A percentile compares a stretch with the other conserved stretches of the same genome.
Conservation (phyloP, 2,888 invertebrate genomes). For the Melinaea menophilus region DNA sequence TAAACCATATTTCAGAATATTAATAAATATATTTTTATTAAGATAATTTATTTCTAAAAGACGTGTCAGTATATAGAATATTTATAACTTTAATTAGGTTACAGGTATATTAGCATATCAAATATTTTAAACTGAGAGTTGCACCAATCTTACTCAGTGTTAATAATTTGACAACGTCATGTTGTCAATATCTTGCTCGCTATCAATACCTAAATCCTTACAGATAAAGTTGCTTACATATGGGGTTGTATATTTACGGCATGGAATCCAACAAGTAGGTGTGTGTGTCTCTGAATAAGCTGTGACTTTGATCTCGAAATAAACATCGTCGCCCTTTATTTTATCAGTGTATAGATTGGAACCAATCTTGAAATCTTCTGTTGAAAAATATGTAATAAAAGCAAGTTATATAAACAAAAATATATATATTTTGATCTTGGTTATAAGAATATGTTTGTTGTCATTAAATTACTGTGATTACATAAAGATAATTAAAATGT, state of each 20-base stretch:
- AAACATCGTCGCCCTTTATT: constrained; percentile 93
- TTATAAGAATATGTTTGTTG: not conserved
- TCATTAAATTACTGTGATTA: too few species aligned
- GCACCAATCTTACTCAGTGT: not conserved
- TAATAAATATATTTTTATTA: too few species aligned
- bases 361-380: constrained; percentile 89
- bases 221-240: not conserved
- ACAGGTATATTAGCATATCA: not conserved
- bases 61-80: not conserved
- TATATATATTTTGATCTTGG: not conserved
- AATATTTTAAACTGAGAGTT: too few species aligned
- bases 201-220: not conserved
- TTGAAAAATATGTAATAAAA: constrained; percentile 83
- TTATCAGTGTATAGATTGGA: constrained; percentile 89
- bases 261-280: constrained; percentile 90
- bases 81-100: not conserved
- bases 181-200: too few species aligned
- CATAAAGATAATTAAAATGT: too few species aligned
- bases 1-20: too few species aligned
- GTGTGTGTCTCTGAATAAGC: constrained; percentile 88
- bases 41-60: too few species aligned
- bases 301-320: constrained; percentile 90
- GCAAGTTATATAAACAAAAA: constrained; percentile 2
- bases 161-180: not conserved
- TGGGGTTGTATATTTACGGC: constrained; percentile 66